Evolutionary conservation across 1,140 invertebrate species (phyloP).

Genomic region (Euglossa dilemma): DNA sequence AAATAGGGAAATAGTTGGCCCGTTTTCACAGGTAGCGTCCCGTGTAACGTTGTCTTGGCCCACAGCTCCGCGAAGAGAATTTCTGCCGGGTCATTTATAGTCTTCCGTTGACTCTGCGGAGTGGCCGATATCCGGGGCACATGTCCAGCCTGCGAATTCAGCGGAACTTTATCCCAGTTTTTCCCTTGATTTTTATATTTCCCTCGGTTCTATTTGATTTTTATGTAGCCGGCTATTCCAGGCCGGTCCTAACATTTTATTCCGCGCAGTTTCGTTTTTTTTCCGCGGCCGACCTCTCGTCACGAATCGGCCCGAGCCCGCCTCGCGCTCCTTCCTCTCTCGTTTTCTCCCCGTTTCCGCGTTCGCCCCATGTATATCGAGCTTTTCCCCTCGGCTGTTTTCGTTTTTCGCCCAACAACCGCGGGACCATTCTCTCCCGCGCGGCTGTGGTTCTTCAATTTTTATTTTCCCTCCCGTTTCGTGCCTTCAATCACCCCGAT

Average conservation of each 20-base stretch:
- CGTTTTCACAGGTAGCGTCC: not conserved
- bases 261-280: not conserved
- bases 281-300: not conserved
- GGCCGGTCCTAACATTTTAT: not conserved
- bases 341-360: not conserved
- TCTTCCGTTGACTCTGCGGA: not conserved
- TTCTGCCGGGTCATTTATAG: not conserved
- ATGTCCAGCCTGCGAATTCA: not conserved
- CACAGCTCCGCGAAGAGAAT: too few relatives aligned
- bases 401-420: slow-evolving; percentile 21
- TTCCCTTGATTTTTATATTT: not conserved
- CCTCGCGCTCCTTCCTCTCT: too few relatives aligned
- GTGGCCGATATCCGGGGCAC: not conserved
- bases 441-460: slow-evolving; percentile 12
- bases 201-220: not conserved
- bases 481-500: not conserved
- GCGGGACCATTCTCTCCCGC: not conserved
- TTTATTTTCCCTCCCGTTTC: slow-evolving; percentile 20
- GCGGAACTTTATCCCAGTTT: not conserved
- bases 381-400: slow-evolving; percentile 20
- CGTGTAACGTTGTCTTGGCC: not conserved
- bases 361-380: slow-evolving; percentile 22
- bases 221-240: not conserved
- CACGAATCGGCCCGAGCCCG: not conserved
- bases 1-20: not conserved